Conservation (phyloP, 2,888 invertebrate species). For the Noctua fimbriata region DNA sequence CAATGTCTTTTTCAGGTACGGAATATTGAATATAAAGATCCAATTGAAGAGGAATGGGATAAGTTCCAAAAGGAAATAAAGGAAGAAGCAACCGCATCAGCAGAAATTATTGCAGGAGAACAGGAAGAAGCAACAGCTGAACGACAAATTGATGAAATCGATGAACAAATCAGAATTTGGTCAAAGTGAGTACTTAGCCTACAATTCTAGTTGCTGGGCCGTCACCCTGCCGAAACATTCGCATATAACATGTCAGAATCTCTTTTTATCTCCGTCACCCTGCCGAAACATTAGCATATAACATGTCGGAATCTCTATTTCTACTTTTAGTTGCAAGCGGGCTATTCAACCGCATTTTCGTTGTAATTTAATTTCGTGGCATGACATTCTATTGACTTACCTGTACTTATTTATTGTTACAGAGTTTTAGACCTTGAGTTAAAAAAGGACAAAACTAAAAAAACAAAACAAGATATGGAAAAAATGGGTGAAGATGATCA, state of each 20-base stretch:
- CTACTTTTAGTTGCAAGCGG: not conserved
- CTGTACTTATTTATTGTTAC: conserved; percentile 70
- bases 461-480: conserved; percentile 86
- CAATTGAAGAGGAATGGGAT: conserved; percentile 98
- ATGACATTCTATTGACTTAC: not conserved
- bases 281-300: no score
- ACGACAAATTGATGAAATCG: conserved; percentile 97
- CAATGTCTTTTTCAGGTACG: conserved; percentile 90
- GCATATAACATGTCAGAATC: no score
- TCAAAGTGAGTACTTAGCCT: conserved; percentile 89
- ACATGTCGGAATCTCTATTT: not conserved
- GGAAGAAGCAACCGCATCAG: conserved; percentile 94
- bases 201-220: not conserved
- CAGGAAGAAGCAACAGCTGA: conserved; percentile 97
- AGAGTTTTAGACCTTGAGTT: conserved; percentile 96
- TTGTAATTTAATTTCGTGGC: not conserved
- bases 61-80: conserved; percentile 97
- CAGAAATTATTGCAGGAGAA: conserved; percentile 97
- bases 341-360: not conserved
- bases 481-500: conserved; percentile 89
- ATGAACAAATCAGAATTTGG: conserved; percentile 97
- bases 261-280: no score
- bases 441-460: conserved; percentile 93
- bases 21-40: conserved; percentile 97
- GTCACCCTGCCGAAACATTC: not conserved